Percentiles rank a stretch among this genome's conserved stretches.
These are phyloP conservation scores for Drosophila pseudoananassae DNA, from an alignment of 1,140 invertebrate genomes.

Conservation along the genomic window DNA sequence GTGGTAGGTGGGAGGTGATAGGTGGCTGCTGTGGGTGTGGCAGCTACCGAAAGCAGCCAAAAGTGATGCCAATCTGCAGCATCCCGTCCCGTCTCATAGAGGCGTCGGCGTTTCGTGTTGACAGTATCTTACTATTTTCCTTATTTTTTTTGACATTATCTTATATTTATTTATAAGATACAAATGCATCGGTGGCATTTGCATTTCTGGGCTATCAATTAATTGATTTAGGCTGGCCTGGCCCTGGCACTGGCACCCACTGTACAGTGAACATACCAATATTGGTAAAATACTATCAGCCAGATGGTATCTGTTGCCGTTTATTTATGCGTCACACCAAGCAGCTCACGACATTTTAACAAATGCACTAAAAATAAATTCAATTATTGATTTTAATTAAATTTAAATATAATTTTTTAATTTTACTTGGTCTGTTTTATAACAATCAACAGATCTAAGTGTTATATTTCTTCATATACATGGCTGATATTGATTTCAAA, in stretches of 20 bases:
- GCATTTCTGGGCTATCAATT: slow-evolving; percentile 54
- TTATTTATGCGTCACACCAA: slow-evolving; percentile 40
- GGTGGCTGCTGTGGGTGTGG: slow-evolving; percentile 35
- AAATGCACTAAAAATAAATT: background rate
- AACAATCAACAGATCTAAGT: too few relatives aligned
- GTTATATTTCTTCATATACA: too few relatives aligned
- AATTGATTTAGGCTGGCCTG: slow-evolving; percentile 57
- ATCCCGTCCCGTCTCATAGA: slow-evolving; percentile 11
- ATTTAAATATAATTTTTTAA: background rate
- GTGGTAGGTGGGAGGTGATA: slow-evolving; percentile 14
- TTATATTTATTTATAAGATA: slow-evolving; percentile 1
- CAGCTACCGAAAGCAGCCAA: slow-evolving; percentile 44
- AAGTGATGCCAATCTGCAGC: slow-evolving; percentile 50
- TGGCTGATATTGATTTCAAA: too few relatives aligned
- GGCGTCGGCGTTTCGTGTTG: slow-evolving; percentile 43
- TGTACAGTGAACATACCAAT: background rate
- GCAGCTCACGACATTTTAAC: slow-evolving; percentile 61
- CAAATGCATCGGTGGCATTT: slow-evolving; percentile 35
- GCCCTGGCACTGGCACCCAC: slow-evolving; percentile 38
- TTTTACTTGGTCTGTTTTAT: too few relatives aligned
- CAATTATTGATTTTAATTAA: background rate
- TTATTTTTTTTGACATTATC: slow-evolving; percentile 12
- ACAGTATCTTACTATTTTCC: slow-evolving; percentile 39
- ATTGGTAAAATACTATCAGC: slow-evolving; percentile 8
- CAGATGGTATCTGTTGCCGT: slow-evolving; percentile 21